Evolutionary conservation across 2,888 invertebrate genomes (phyloP).

Genomic region (Pollenia griseotomentosa): DNA sequence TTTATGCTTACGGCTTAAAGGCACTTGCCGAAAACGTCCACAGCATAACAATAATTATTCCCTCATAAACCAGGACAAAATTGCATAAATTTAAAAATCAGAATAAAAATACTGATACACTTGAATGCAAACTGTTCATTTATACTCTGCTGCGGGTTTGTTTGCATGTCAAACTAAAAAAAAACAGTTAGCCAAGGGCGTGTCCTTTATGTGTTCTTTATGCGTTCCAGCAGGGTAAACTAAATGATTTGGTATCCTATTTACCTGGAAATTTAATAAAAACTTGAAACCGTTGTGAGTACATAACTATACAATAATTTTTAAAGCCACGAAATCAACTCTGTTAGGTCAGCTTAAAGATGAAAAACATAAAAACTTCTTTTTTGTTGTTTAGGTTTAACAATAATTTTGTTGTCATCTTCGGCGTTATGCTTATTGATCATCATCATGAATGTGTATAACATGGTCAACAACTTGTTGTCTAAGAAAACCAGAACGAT

Average conservation of each 20-base stretch:
- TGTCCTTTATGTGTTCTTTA: slow-evolving; percentile 30
- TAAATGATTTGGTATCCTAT: slow-evolving; percentile 45
- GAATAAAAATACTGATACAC: background rate
- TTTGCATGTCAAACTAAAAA: slow-evolving; percentile 29
- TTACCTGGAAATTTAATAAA: slow-evolving; percentile 40
- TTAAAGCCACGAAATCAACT: background rate
- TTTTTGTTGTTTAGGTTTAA: no score
- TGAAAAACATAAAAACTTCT: no score
- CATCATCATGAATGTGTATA: slow-evolving; percentile 15
- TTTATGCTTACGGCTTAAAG: slow-evolving; percentile 52
- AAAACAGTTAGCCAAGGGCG: slow-evolving; percentile 46
- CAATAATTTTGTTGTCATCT: background rate
- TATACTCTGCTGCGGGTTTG: background rate
- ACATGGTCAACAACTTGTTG: slow-evolving; percentile 43
- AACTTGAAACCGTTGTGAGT: slow-evolving; percentile 32
- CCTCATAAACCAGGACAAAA: slow-evolving; percentile 32
- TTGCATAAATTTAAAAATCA: slow-evolving; percentile 1
- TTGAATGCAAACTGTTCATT: background rate
- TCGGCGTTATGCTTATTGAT: background rate
- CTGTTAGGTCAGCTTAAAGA: no score
- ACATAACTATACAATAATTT: slow-evolving; percentile 16
- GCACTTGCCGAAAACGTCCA: slow-evolving; percentile 40
- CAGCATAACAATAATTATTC: background rate
- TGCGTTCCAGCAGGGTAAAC: background rate
- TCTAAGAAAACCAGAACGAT: slow-evolving; percentile 5